Evolutionary conservation across 2,888 invertebrate genomes (phyloP), one percentile per base, ranked within the genome.

Genomic region (Blera fallax): DNA sequence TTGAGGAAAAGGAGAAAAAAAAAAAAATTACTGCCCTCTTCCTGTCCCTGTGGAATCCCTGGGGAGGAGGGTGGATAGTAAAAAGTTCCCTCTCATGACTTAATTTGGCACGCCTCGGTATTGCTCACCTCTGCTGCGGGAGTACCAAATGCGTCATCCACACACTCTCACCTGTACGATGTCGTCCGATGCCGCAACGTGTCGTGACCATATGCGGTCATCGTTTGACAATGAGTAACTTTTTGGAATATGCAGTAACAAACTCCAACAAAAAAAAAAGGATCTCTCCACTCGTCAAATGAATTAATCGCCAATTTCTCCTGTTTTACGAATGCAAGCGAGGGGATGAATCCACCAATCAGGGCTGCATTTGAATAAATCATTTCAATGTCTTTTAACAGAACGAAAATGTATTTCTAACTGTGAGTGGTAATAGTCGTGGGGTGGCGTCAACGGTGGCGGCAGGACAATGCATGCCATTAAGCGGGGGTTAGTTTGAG

Each of bases 71-170:
- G 40, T 72, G n/a, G 45, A 64, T 74, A 69, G 64, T 64, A 65
- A 64, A 70, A 70, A 64, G 27, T 76, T 79, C 50, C 58, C 69
- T 74, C 69, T 74, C 62, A 79, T 79, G 84, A 84, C 84, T 79
- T 80, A 80, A 70, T 80, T 84, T 80, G 84, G 74, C 84, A 84
- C 84, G 64, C 84, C 84, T 70, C 84, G 16, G 70, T 70, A 80
- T 84, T 80, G 80, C 79, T 84, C 84, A 84, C 84, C 84, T 80
- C 62, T 65, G 69, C 79, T 45, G 50, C 64, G 69, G 69, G 34
- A 40, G 43, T 58, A 74, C 37, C 79, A 24, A 79, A 76, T 76
- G 84, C 74, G 84, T 84, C 79, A 84, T 65, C 64, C 21, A 18
- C 70, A 62, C 21, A 45, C 16, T 43, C 52, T 65, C 34, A 16